Conservation (phyloP, 2,113 vertebrate species). For the Leptobrachium ailaonicum region DNA sequence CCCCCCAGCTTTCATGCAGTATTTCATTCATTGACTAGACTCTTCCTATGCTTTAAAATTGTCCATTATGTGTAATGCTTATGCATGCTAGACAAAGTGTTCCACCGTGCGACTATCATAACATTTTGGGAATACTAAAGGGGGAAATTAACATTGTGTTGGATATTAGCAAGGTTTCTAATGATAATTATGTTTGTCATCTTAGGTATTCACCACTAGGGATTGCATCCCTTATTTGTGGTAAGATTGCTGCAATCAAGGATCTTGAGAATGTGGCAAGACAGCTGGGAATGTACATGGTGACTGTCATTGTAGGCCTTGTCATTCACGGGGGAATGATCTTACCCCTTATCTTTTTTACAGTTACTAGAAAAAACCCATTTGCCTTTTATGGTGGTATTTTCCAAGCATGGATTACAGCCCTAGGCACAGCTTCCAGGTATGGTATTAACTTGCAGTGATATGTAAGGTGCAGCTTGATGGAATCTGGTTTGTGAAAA, state of each 20-base stretch:
- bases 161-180: neutral
- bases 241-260: conserved; percentile 78
- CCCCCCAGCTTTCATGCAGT: too few relatives aligned
- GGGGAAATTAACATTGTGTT: too few relatives aligned
- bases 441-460: neutral
- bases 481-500: too few relatives aligned
- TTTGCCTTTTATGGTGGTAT: conserved; percentile 75
- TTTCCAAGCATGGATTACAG: conserved; percentile 84
- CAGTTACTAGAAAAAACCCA: conserved; percentile 74
- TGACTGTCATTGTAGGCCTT: conserved; percentile 78
- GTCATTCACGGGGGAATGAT: conserved; percentile 77
- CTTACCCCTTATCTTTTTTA: conserved; percentile 75
- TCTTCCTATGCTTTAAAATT: too few relatives aligned
- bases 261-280: conserved; percentile 74
- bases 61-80: too few relatives aligned
- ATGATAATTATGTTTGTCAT: neutral
- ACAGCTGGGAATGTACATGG: conserved; percentile 84
- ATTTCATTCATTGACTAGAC: too few relatives aligned
- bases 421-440: conserved; percentile 80
- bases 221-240: conserved; percentile 79
- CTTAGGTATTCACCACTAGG: conserved; percentile 79
- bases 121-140: too few relatives aligned
- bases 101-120: too few relatives aligned
- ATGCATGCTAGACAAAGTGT: too few relatives aligned
- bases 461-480: too few relatives aligned